phyloP scores from a whole-genome alignment of 1,140 invertebrate species.

The Drosophila nigromelanica region DNA sequence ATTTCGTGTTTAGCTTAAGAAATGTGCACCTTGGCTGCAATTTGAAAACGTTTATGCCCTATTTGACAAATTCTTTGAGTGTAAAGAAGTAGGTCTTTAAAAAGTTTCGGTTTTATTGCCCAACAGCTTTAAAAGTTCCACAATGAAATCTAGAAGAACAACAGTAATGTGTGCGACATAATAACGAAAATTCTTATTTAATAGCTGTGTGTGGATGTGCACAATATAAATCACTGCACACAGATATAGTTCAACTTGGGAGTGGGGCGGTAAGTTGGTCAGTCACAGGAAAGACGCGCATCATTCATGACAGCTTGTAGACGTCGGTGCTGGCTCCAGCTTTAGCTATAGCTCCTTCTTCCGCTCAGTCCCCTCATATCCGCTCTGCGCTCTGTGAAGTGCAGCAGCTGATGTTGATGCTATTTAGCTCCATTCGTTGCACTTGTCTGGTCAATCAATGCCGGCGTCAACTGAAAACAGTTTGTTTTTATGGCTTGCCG shows the following conservation, averaged over 20 bases:
- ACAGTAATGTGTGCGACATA: slow-evolving; percentile 47
- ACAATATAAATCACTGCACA: slow-evolving; percentile 58
- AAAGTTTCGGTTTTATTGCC: slow-evolving; percentile 40
- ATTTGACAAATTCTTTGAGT: no score
- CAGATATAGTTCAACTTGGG: slow-evolving; percentile 57
- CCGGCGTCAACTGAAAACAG: slow-evolving; percentile 72
- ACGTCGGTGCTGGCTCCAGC: slow-evolving; percentile 29
- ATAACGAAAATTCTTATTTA: slow-evolving; percentile 74
- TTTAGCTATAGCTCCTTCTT: not conserved
- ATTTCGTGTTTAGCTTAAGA: no score
- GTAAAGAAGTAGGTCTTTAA: slow-evolving; percentile 27
- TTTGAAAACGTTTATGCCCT: no score
- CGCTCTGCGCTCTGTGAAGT: slow-evolving; percentile 48
- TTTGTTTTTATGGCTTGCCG: slow-evolving; percentile 76
- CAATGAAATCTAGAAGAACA: slow-evolving; percentile 51
- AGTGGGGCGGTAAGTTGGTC: slow-evolving; percentile 42
- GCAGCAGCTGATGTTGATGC: slow-evolving; percentile 68
- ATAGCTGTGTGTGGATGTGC: slow-evolving; percentile 53
- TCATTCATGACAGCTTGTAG: slow-evolving; percentile 62
- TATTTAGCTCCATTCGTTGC: slow-evolving; percentile 67
- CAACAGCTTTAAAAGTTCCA: slow-evolving; percentile 55
- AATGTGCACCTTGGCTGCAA: no score
- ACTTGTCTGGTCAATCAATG: slow-evolving; percentile 81
- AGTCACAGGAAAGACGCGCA: slow-evolving; percentile 62
- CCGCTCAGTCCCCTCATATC: not conserved